Evolutionary conservation across 2,113 vertebrate species (phyloP), one percentile per base, ranked within the genome.

Genomic region (Sarotherodon lohbergeri): DNA sequence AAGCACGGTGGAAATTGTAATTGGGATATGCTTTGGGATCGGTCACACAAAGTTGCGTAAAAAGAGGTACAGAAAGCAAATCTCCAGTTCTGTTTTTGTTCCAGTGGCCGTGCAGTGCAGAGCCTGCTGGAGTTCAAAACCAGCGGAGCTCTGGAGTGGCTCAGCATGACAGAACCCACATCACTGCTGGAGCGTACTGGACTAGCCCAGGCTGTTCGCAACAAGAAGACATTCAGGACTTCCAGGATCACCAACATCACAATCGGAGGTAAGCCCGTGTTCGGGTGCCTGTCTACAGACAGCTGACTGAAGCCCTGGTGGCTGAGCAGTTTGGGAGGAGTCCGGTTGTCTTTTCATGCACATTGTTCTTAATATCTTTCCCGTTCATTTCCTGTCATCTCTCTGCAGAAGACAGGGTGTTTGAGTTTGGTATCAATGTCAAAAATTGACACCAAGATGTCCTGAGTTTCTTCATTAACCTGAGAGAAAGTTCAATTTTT

Each of bases 71-170:
- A 32, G 22, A 80, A 78, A 48, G 1, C 29, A 17, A 50, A 41
- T 55, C 3, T 56, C 2, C 11, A 24, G 11, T 57, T 76, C 7
- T 57, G 48, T 10, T 80, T 29, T 73, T 66, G 56, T 80, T 86
- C 9, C 94, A 97, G 97, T 79, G 93, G 94, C 0, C 91, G 93
- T 76, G 95, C 96, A 43, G 93, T 98, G 81, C 91, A 95, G 91
- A 97, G 94, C 7, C 93, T 97, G 1, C 93, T 96, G 48, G 93
- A 95, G 32, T 97, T 98, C 27, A 29, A 88, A 6, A 97, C 95
- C 0, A 93, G 81, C 29, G 91, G 8, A n/a, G 91, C 96, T 39
- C 90, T 95, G 76, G 88, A 85, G 56, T 97, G 96, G 96, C 84
- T 88, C 78, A 52, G 85, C 6, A n/a, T 22, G 8, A 82, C 68